A percentile compares a stretch with the other conserved stretches of the same genome.
These are phyloP conservation scores for Sphaeramia orbicularis DNA, from an alignment of 2,797 vertebrate species.

Conservation along the genomic window DNA sequence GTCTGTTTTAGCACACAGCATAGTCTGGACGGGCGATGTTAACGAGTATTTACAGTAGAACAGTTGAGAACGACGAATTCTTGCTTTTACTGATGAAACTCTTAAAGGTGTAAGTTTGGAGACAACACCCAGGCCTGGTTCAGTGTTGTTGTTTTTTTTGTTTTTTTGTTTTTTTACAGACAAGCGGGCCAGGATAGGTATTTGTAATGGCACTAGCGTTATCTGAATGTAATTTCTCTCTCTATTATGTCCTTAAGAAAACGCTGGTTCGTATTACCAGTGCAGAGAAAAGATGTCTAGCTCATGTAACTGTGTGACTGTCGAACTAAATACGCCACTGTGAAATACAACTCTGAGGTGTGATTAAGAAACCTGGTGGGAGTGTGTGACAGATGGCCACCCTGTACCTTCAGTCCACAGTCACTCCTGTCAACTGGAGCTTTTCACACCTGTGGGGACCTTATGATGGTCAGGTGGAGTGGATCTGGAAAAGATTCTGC, in stretches of 20 bases:
- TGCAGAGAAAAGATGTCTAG: not conserved
- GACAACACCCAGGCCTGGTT: conserved; percentile 55
- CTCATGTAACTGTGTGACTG: conserved; percentile 8
- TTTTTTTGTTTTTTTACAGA: no score
- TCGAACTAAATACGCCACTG: conserved; percentile 21
- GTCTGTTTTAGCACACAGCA: conserved; percentile 57
- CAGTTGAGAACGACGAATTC: not conserved
- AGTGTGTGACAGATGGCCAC: conserved; percentile 60
- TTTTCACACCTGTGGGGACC: conserved; percentile 30
- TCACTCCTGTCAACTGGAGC: conserved; percentile 15
- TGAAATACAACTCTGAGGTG: conserved; percentile 58
- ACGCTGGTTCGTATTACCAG: not conserved
- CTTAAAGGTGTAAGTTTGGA: conserved; percentile 29
- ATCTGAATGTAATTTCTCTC: not conserved
- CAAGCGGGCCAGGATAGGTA: not conserved
- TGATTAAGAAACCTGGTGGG: conserved; percentile 57
- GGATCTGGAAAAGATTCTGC: not conserved
- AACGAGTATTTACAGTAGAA: conserved; percentile 14
- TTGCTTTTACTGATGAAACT: not conserved
- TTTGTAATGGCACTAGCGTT: not conserved
- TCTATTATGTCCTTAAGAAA: conserved; percentile 1
- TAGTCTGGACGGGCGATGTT: conserved; percentile 46
- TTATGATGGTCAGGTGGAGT: not conserved
- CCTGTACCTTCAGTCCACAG: conserved; percentile 39
- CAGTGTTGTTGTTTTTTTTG: no score